Percentiles rank a stretch among this genome's conserved stretches.
These are phyloP conservation scores for Notiomystis cincta DNA, from an alignment of 2,113 vertebrate species.

Conservation along the genomic window DNA sequence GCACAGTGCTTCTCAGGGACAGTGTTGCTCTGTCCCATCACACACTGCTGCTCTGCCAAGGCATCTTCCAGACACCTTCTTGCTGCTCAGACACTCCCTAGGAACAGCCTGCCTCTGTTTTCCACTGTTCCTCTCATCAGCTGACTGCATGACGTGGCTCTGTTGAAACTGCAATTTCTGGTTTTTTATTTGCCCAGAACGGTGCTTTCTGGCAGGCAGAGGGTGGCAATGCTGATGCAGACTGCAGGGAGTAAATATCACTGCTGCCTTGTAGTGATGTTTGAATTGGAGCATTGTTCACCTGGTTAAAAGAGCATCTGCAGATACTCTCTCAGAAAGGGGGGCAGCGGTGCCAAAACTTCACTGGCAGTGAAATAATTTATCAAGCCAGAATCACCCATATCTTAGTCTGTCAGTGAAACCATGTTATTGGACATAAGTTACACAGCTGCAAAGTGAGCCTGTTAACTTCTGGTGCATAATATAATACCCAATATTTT, in stretches of 20 bases:
- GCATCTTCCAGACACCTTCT: neutral
- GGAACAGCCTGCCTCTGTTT: neutral
- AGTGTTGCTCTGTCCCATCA: neutral
- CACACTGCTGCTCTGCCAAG: neutral
- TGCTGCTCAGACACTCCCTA: neutral
- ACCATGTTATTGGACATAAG: neutral
- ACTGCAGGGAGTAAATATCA: neutral
- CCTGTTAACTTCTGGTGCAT: neutral
- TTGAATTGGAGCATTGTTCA: neutral
- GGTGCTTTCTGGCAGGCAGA: neutral
- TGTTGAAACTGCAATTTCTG: neutral
- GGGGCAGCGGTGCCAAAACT: neutral
- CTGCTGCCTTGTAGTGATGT: neutral
- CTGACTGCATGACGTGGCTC: neutral
- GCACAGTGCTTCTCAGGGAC: neutral
- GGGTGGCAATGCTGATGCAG: neutral
- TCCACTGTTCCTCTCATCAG: neutral
- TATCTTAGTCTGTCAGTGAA: neutral
- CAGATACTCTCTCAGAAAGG: neutral
- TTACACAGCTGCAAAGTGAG: neutral
- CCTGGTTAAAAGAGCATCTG: neutral
- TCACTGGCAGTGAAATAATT: neutral
- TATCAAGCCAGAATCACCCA: neutral
- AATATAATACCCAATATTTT: neutral
- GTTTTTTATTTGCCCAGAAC: neutral